These are phyloP conservation scores for Helicoverpa assulta DNA, from an alignment of 2,888 invertebrate species.

Conservation along the genomic window DNA sequence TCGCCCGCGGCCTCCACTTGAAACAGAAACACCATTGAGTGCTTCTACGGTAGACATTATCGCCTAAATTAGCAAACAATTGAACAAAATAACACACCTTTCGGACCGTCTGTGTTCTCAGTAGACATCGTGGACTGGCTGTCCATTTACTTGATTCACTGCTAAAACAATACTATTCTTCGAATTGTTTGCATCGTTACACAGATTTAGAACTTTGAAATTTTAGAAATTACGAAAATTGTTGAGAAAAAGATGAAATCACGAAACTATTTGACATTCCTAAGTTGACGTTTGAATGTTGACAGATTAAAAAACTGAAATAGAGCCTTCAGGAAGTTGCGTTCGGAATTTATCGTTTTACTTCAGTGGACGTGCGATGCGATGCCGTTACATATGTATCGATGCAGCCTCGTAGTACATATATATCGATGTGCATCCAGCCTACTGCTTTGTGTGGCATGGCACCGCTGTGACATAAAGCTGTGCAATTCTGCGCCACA, in stretches of 20 bases:
- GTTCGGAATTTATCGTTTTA: conserved; percentile 5
- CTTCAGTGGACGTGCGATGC: no score
- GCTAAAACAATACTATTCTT: conserved; percentile 46
- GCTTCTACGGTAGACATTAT: conserved; percentile 72
- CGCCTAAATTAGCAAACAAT: conserved; percentile 65
- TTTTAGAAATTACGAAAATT: conserved; percentile 51
- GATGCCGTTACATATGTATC: no score
- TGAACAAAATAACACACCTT: conserved; percentile 81
- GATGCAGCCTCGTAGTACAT: no score
- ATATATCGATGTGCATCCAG: no score
- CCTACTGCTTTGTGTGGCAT: no score
- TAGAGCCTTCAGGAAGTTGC: conserved; percentile 8
- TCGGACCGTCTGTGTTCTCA: conserved; percentile 74
- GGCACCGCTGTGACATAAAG: no score
- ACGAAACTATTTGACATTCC: conserved; percentile 67
- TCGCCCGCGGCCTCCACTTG: conserved; percentile 80
- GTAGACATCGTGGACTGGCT: conserved; percentile 75
- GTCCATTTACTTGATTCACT: conserved; percentile 36
- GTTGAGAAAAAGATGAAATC: conserved; percentile 60
- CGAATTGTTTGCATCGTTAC: conserved; percentile 57
- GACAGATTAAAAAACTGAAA: conserved; percentile 34
- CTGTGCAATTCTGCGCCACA: no score
- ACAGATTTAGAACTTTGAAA: conserved; percentile 45
- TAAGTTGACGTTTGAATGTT: conserved; percentile 55
- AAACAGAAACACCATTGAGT: conserved; percentile 86